Evolutionary conservation across 2,888 invertebrate genomes (phyloP), one percentile per base, ranked within the genome.

Genomic region (Machimus atricapillus): DNA sequence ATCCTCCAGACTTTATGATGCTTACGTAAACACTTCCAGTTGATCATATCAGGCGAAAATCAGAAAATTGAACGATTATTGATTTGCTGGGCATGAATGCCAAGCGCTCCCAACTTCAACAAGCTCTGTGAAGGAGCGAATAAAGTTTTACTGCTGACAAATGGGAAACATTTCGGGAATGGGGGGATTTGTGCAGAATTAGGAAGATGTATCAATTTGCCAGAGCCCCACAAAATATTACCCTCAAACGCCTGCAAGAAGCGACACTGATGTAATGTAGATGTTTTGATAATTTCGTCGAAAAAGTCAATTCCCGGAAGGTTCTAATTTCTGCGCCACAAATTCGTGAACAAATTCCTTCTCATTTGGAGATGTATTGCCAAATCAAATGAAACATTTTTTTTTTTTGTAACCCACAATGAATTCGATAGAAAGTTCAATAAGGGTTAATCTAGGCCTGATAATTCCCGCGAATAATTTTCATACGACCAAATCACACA

Each of bases 11-110:
- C 58, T 82, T 82, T 58, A 82, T 82, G 82, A 66, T 58, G 82
- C 82, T 82, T 66, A 82, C 82, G 82, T 82, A 56, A 56, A 82
- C 82, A 82, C 82, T 37, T 82, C 52, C 81, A 27, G 58, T 52
- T 79, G 58, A 82, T 82, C 58, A 82, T 82, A 58, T 37, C 34
- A 14, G 82, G 58, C 37, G 37, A 56, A 58, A 66, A 82, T 82
- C 58, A 34, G 31, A 37, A 58, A 58, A 82, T 82, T 82, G 58
- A 66, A 82, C 58, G 58, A 34, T 82, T 66, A 58, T 76, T 76
- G 76, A 66, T 66, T 66, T 27, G 27, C 12, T 27, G 66, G 66
- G 66, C 66, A 23, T 23, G 27, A 66, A 27, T 12, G 66, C 66
- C 23, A 66, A 66, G 66, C 66, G 66, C 27, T 66, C n/a, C n/a